phyloP scores from a whole-genome alignment of 2,797 vertebrate species.

The Nyctibius grandis region DNA sequence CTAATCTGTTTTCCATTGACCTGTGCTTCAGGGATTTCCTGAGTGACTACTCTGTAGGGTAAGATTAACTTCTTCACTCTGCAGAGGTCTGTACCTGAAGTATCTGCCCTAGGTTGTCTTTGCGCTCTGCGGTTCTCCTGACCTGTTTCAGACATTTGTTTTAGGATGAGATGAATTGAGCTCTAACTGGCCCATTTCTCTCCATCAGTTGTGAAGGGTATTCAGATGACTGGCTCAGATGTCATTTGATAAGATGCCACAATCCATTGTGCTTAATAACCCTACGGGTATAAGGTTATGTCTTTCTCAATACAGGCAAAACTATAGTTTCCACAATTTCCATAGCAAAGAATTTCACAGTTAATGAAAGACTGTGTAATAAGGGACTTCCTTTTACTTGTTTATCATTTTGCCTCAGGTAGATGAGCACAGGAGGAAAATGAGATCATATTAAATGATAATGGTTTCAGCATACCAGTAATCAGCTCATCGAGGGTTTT shows the following conservation, averaged over 20 bases:
- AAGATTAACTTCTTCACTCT: not conserved
- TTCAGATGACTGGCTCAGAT: not conserved
- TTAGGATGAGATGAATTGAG: not conserved
- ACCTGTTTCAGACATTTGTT: not conserved
- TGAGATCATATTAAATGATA: constrained; percentile 14
- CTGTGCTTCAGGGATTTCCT: not conserved
- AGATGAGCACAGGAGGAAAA: not conserved
- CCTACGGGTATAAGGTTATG: fast-evolving
- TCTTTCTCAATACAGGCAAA: not conserved
- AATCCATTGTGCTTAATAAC: not conserved
- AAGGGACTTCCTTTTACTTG: not conserved
- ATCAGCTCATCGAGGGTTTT: not conserved
- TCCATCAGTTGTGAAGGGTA: not conserved
- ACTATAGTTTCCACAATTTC: not conserved
- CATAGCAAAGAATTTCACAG: not conserved
- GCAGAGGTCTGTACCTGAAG: not conserved
- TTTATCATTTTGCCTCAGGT: constrained; percentile 31
- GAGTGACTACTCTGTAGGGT: not conserved
- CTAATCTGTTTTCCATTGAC: not conserved
- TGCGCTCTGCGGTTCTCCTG: not conserved
- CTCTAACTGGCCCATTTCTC: not conserved
- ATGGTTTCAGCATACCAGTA: not conserved
- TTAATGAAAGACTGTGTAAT: not conserved
- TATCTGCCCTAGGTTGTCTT: not conserved
- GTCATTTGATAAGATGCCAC: not conserved